phyloP scores from a whole-genome alignment of 2,113 vertebrate species.

The Aegithalos caudatus region DNA sequence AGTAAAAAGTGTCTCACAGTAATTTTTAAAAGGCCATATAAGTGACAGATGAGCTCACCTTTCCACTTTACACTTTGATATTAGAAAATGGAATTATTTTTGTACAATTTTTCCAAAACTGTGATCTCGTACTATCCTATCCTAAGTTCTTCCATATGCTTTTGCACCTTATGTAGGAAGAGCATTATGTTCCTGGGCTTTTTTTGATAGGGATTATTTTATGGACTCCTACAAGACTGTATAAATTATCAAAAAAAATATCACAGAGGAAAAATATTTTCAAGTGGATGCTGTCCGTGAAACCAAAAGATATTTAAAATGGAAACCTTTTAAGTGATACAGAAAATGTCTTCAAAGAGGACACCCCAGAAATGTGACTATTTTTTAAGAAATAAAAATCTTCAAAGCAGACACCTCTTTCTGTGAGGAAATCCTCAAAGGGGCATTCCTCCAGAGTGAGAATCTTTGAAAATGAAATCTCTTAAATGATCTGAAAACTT shows the following conservation, averaged over 20 bases:
- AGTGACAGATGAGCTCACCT: constrained; percentile 18
- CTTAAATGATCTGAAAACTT: constrained; percentile 58
- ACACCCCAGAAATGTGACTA: constrained; percentile 63
- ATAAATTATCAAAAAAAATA: constrained; percentile 11
- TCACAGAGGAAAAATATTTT: constrained; percentile 24
- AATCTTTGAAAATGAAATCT: constrained; percentile 70
- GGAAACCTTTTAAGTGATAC: constrained; percentile 61
- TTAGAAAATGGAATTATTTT: background rate
- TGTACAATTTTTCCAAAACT: background rate
- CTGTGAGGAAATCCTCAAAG: constrained; percentile 68
- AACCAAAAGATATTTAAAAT: constrained; percentile 30
- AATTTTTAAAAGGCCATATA: constrained; percentile 20
- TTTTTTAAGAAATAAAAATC: constrained; percentile 53
- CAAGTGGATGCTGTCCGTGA: background rate
- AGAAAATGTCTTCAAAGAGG: constrained; percentile 68
- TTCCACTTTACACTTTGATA: background rate
- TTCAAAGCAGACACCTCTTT: constrained; percentile 67
- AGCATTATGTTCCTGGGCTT: background rate
- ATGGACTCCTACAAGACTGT: background rate
- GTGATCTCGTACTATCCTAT: background rate
- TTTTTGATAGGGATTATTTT: background rate
- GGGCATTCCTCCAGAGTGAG: constrained; percentile 53
- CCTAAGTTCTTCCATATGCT: background rate
- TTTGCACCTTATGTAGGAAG: background rate
- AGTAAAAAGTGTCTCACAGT: constrained; percentile 13